These are phyloP conservation scores for Drepana arcuata DNA, from an alignment of 1,140 invertebrate species.

Conservation along the genomic window DNA sequence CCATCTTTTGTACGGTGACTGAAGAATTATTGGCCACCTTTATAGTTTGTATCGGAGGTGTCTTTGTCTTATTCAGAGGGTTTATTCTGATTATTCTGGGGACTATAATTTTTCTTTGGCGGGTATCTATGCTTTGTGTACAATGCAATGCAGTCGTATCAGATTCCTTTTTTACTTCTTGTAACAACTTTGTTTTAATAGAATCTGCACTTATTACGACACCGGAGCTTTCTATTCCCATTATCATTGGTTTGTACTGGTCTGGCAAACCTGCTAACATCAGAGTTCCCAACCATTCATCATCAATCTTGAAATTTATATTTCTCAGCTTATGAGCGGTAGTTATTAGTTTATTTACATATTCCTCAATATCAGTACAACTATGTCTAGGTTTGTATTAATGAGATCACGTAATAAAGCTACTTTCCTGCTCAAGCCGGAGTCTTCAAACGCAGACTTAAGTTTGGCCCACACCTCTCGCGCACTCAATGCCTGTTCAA, in stretches of 20 bases:
- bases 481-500: conserved; percentile 14
- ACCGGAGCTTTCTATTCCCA: not conserved
- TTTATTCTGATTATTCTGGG: not conserved
- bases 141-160: not conserved
- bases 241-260: not conserved
- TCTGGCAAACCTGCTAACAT: not conserved
- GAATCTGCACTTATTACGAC: not conserved
- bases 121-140: not conserved
- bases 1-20: too few relatives aligned
- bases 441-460: conserved; percentile 31
- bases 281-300: not conserved
- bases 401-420: conserved; percentile 18
- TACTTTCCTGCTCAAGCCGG: conserved; percentile 37
- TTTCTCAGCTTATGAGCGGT: not conserved
- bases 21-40: too few relatives aligned
- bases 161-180: not conserved
- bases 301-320: not conserved
- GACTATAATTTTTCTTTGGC: not conserved
- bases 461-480: conserved; percentile 32
- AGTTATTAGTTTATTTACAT: not conserved
- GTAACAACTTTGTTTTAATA: not conserved
- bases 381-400: not conserved
- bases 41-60: too few relatives aligned
- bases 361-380: not conserved
- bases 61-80: too few relatives aligned